Conservation (phyloP, 2,888 invertebrate species). For the Hedychridium roseum region DNA sequence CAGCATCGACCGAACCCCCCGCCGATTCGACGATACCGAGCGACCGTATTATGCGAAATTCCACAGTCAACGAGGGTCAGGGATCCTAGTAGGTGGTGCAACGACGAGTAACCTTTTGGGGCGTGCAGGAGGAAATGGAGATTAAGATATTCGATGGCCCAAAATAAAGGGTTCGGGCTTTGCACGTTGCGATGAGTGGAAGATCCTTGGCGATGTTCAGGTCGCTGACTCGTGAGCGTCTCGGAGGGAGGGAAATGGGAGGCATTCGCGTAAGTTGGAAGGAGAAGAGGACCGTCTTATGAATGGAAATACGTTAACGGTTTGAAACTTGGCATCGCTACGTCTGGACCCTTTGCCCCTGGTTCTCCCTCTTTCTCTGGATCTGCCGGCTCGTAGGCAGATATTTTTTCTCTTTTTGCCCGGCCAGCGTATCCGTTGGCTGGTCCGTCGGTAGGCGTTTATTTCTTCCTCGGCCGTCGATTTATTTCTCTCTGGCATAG, state of each 20-base stretch:
- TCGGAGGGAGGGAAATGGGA: slow-evolving; percentile 22
- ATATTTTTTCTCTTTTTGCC: background rate
- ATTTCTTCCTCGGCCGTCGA: slow-evolving; percentile 5
- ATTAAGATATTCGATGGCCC: no score
- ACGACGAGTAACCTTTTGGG: no score
- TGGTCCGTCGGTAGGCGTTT: slow-evolving; percentile 1
- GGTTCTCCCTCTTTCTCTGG: slow-evolving; percentile 9
- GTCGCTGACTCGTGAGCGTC: slow-evolving; percentile 38
- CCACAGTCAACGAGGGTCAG: no score
- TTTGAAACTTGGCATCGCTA: slow-evolving; percentile 31
- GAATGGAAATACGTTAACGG: slow-evolving; percentile 47
- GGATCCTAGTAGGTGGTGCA: no score
- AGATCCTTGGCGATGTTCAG: no score
- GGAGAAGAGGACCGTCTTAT: slow-evolving; percentile 30
- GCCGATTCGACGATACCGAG: no score
- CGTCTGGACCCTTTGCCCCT: slow-evolving; percentile 9
- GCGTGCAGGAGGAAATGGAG: no score
- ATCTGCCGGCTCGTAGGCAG: slow-evolving; percentile 6
- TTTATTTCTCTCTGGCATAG: background rate
- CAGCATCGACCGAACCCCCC: no score
- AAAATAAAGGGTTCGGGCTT: no score
- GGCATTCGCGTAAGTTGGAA: slow-evolving; percentile 21
- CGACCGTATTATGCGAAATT: no score
- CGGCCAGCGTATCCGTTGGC: background rate
- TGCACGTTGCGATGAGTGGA: no score